Evolutionary conservation across 2,888 invertebrate genomes (phyloP), one percentile per base, ranked within the genome.

Genomic region (Labia minor): DNA sequence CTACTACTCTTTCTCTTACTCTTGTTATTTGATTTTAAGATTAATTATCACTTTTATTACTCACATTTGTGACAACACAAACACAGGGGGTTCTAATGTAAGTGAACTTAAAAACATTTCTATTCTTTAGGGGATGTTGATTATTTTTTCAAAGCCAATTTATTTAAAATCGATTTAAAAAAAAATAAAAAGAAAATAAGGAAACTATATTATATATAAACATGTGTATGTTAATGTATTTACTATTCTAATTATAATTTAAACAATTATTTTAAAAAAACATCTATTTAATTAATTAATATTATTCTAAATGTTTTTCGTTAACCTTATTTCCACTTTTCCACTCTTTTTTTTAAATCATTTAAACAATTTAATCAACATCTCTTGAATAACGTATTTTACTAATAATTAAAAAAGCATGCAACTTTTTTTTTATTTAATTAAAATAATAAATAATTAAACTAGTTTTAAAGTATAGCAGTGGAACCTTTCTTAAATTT

Each of bases 261-360:
- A 63, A 18, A 18, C 33, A 37, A n/a, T 49, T 62, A 66, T 63
- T 63, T 37, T 21, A 16, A 19, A 66, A 63, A 16, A 37, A 20
- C 19, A 37, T 21, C 63, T 37, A 19, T 18, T 66, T 20, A n/a
- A 37, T 37, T 11, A 11, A 8, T 19, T 37, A 65, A 37, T 37
- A 49, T 10, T 49, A 49, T 10, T 49, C 14, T 49, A 49, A 26
- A 6, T 6, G 8, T 49, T 49, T 49, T 49, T 49, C 3, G 14
- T 49, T 49, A 8, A 63, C 62, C 21, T 63, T 63, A 66, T 66
- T 37, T 66, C n/a, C n/a, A n/a, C n/a, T n/a, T n/a, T n/a, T n/a
- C n/a, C n/a, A n/a, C n/a, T n/a, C 21, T 66, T 63, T n/a, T 63
- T 20, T n/a, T 61, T 21, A 65, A 16, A n/a, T n/a, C n/a, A n/a